phyloP scores from a whole-genome alignment of 2,797 vertebrate species.

The Typhlichthys eigenmanni region DNA sequence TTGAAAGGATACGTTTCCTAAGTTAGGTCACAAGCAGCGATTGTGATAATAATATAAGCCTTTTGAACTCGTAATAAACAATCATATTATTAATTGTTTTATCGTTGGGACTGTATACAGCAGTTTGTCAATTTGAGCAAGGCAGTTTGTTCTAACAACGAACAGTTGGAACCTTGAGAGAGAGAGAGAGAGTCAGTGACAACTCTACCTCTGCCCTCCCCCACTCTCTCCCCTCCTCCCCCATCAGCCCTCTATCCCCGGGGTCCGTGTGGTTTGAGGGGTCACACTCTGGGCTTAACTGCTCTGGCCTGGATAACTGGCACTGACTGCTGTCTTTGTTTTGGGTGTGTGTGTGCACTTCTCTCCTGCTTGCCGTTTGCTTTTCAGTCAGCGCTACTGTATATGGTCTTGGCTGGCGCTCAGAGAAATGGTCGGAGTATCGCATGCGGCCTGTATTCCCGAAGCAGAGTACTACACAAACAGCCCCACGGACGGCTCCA shows the following conservation, averaged over 20 bases:
- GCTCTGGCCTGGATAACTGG: slow-evolving; percentile 72
- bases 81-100: slow-evolving; percentile 31
- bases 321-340: slow-evolving; percentile 76
- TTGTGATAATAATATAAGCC: slow-evolving; percentile 23
- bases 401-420: slow-evolving; percentile 47
- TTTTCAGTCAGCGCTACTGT: slow-evolving; percentile 58
- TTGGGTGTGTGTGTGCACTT: slow-evolving; percentile 9
- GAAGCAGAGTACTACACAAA: slow-evolving; percentile 35
- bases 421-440: slow-evolving; percentile 57
- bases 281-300: slow-evolving; percentile 73
- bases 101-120: slow-evolving; percentile 3
- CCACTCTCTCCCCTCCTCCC: slow-evolving; percentile 40
- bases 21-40: slow-evolving; percentile 33
- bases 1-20: slow-evolving; percentile 46
- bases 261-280: slow-evolving; percentile 67
- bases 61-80: slow-evolving; percentile 37
- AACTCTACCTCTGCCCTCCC: slow-evolving; percentile 27
- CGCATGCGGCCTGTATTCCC: slow-evolving; percentile 34
- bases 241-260: slow-evolving; percentile 13
- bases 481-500: slow-evolving; percentile 13
- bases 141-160: neutral
- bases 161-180: slow-evolving; percentile 56
- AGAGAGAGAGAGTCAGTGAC: slow-evolving; percentile 56
- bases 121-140: neutral
- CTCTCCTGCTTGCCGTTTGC: slow-evolving; percentile 13